Evolutionary conservation across 2,797 vertebrate genomes (phyloP), one percentile per base, ranked within the genome.

Genomic region (Silurus aristotelis): DNA sequence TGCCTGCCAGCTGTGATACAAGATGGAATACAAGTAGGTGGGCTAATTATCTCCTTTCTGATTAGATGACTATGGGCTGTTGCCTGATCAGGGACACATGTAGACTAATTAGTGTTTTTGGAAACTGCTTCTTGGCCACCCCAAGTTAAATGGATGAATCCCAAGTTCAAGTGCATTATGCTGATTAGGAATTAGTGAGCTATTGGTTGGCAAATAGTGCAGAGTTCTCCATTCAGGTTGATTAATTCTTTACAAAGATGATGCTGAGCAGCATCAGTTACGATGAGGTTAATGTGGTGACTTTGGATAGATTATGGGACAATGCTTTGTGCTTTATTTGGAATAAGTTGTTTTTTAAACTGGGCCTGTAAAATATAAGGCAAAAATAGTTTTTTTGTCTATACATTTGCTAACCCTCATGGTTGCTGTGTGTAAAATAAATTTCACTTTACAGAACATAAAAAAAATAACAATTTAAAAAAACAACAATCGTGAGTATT

Each of bases 41-140:
- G 77, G 79, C 84, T 90, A 89, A 92, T 93, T 90, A 91, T 88
- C 56, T 82, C 84, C 81, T 17, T 84, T 52, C 85, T 89, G 87
- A 89, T 89, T 90, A 85, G 86, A 79, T 56, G 46, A 88, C 43
- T 84, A 88, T 25, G 71, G 58, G 67, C 82, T 2, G 79, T 91
- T 66, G 43, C 84, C 73, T 92, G 90, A 93, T 93, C 91, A 90
- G 86, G 86, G 90, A 90, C 91, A 92, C 87, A 46, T 92, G 88
- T 92, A 73, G 67, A 83, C 67, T 83, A 91, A 92, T 93, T 90
- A 87, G 55, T 55, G 84, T 87, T 78, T 89, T 90, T 92, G 86
- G 86, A 88, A 87, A 86, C 84, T 72, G 80, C 85, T 93, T 72
- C 88, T 88, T 82, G 86, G 84, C 90, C 87, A 81, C 87, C 87